Percentiles rank a stretch among this genome's conserved stretches.
phyloP scores from a whole-genome alignment of 1,140 invertebrate genomes.

The Euura lappo region DNA sequence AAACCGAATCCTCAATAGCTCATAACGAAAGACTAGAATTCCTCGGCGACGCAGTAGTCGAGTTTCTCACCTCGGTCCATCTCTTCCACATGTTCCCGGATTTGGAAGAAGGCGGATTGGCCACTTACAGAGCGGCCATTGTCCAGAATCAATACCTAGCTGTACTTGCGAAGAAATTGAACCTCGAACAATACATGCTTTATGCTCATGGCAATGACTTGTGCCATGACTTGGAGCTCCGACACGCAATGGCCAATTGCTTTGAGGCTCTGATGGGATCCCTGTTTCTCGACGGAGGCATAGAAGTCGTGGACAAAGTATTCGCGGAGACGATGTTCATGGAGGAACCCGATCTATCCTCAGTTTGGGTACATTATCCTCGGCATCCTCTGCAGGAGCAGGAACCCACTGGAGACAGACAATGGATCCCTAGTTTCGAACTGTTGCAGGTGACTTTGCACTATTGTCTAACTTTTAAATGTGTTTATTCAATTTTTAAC shows the following conservation, averaged over 20 bases:
- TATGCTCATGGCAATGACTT: conserved; percentile 98
- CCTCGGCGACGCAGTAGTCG: conserved; percentile 97
- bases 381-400: conserved; percentile 91
- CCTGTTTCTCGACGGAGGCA: conserved; percentile 91
- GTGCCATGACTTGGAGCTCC: conserved; percentile 93
- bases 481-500: conserved; percentile 8
- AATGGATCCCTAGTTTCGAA: conserved; percentile 89
- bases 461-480: conserved; percentile 18
- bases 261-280: conserved; percentile 99
- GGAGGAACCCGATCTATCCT: conserved; percentile 67
- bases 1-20: conserved; percentile 92
- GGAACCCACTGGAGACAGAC: conserved; percentile 90
- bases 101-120: conserved; percentile 95
- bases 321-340: conserved; percentile 86
- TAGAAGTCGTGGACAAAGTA: conserved; percentile 83
- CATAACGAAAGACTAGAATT: conserved; percentile 98
- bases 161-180: conserved; percentile 90
- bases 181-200: conserved; percentile 93
- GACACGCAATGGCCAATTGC: conserved; percentile 98
- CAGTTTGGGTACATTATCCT: conserved; percentile 87
- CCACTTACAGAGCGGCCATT: conserved; percentile 94
- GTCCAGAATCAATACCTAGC: conserved; percentile 99
- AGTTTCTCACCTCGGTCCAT: conserved; percentile 95
- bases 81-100: conserved; percentile 97
- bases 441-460: conserved; percentile 64